Evolutionary conservation across 2,797 vertebrate species (phyloP).

Genomic region (Myotis planiceps): DNA sequence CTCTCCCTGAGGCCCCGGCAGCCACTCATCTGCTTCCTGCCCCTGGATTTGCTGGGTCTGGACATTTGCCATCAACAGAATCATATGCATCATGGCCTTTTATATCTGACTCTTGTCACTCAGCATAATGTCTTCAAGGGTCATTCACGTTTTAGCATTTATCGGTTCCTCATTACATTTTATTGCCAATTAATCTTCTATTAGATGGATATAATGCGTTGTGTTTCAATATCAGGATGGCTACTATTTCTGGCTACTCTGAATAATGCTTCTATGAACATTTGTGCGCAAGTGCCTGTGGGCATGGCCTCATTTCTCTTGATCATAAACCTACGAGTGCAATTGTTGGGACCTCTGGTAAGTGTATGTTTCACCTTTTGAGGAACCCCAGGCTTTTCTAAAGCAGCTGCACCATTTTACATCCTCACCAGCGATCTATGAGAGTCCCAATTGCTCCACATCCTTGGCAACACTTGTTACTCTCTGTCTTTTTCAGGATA

Average conservation of each 20-base stretch:
- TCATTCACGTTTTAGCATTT: accelerated
- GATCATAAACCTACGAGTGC: background rate
- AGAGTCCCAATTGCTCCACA: background rate
- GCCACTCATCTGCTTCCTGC: background rate
- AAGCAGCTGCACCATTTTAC: background rate
- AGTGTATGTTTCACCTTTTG: background rate
- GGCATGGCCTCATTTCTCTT: background rate
- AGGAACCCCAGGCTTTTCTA: background rate
- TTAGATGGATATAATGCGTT: background rate
- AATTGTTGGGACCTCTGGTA: background rate
- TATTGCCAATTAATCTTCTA: background rate
- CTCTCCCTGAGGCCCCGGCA: too few species aligned
- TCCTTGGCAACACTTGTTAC: background rate
- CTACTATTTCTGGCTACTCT: background rate
- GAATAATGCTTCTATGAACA: background rate
- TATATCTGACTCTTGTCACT: background rate
- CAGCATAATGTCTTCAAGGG: background rate
- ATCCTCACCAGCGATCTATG: background rate
- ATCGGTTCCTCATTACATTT: background rate
- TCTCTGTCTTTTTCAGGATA: background rate
- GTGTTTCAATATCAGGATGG: too few species aligned
- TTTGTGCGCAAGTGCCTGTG: background rate
- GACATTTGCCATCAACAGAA: too few species aligned
- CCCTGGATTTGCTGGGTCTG: background rate
- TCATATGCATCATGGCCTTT: background rate